Evolutionary conservation across 2,797 vertebrate genomes (phyloP).

Genomic region (Picus viridis): DNA sequence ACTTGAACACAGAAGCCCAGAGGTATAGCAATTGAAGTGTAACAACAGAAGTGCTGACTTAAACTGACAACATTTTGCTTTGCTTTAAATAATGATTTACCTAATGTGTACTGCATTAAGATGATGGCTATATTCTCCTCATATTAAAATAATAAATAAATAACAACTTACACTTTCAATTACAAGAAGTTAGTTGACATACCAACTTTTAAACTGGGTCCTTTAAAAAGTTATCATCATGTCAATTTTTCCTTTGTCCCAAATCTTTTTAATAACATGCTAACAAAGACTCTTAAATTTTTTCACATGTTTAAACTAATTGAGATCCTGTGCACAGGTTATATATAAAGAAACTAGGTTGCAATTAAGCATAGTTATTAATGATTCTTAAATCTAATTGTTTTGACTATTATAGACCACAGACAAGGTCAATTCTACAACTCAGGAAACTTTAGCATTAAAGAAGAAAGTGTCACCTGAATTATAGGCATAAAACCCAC

Average conservation of each 20-base stretch:
- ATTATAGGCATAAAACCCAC: background rate
- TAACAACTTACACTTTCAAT: background rate
- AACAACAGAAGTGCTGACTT: background rate
- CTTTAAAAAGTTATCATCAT: conserved; percentile 39
- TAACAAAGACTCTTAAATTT: conserved; percentile 33
- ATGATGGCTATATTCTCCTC: background rate
- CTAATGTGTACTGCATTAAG: background rate
- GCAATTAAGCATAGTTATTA: conserved; percentile 65
- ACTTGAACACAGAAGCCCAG: rapidly evolving
- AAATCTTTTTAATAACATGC: conserved; percentile 54
- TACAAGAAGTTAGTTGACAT: background rate
- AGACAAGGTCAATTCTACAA: conserved; percentile 55
- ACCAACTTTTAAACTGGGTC: conserved; percentile 13
- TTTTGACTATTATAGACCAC: conserved; percentile 52
- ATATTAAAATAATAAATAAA: background rate
- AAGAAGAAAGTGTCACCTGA: conserved; percentile 10
- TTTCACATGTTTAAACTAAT: conserved; percentile 63
- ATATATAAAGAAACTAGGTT: conserved; percentile 69
- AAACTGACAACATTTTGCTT: background rate
- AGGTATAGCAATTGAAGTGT: background rate
- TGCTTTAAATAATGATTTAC: background rate
- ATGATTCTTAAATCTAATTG: conserved; percentile 56
- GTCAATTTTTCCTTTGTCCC: conserved; percentile 37
- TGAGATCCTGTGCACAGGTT: conserved; percentile 52
- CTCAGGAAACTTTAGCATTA: conserved; percentile 48